These are phyloP conservation scores for Ceyx melanurus DNA, from an alignment of 2,113 vertebrate genomes.

Conservation along the genomic window DNA sequence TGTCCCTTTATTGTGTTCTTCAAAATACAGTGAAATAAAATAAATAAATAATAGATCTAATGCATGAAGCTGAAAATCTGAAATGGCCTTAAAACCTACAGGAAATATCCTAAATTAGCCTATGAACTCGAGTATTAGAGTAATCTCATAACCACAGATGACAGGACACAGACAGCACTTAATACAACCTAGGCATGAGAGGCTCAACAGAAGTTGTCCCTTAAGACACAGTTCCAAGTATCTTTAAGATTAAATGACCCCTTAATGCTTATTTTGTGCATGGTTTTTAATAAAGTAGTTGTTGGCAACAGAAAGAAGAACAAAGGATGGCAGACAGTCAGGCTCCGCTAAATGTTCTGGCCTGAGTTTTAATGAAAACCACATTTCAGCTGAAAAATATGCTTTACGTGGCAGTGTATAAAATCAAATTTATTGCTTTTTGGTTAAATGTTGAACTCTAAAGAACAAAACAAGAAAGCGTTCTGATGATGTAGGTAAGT, in stretches of 20 bases:
- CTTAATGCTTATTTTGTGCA: background rate
- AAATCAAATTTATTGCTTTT: constrained; percentile 67
- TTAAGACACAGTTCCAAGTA: constrained; percentile 11
- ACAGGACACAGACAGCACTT: background rate
- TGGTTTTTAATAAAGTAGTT: constrained; percentile 55
- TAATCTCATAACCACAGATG: background rate
- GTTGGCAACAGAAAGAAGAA: constrained; percentile 69
- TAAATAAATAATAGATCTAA: background rate
- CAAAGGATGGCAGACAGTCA: constrained; percentile 77
- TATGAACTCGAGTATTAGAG: background rate
- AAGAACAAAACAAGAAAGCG: background rate
- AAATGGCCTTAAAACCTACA: background rate
- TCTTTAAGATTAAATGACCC: constrained; percentile 28
- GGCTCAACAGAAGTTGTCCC: background rate
- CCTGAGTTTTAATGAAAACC: constrained; percentile 84
- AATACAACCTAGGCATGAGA: background rate
- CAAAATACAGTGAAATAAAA: background rate
- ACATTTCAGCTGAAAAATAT: constrained; percentile 84
- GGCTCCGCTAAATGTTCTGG: constrained; percentile 81
- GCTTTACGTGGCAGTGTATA: constrained; percentile 80
- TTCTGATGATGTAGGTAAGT: background rate
- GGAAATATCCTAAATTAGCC: constrained; percentile 6
- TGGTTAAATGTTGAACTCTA: constrained; percentile 22
- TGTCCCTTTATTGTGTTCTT: background rate
- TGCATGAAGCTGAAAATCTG: background rate